Evolutionary conservation across 2,888 invertebrate genomes (phyloP).

Genomic region (Argynnis bischoffii): DNA sequence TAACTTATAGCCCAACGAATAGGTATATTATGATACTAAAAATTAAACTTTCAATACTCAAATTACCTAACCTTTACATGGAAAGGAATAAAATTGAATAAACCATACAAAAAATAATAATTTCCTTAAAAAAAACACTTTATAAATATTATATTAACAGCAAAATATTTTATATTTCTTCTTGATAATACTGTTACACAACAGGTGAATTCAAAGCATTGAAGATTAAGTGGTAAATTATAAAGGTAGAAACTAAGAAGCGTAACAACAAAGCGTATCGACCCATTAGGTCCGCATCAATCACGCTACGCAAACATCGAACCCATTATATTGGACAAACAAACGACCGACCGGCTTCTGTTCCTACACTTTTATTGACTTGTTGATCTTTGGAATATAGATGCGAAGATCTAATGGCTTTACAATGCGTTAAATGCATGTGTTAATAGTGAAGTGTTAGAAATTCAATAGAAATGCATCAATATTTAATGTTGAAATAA

Average conservation of each 20-base stretch:
- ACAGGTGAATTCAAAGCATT: background rate
- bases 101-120: too few species aligned
- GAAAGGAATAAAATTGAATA: too few species aligned
- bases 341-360: conserved; percentile 53
- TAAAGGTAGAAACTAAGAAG: conserved; percentile 33
- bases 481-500: conserved; percentile 4
- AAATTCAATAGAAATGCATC: conserved; percentile 1
- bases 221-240: conserved; percentile 28
- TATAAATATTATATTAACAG: too few species aligned
- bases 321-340: conserved; percentile 71
- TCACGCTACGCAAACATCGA: conserved; percentile 68
- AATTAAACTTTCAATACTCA: too few species aligned
- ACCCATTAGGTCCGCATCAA: conserved; percentile 71
- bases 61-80: too few species aligned
- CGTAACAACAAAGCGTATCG: conserved; percentile 53
- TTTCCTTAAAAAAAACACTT: too few species aligned
- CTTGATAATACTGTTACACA: background rate
- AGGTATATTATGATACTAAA: too few species aligned
- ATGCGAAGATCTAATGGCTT: conserved; percentile 32
- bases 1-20: too few species aligned
- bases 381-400: conserved; percentile 46
- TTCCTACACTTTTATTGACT: conserved; percentile 57
- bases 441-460: conserved; percentile 18
- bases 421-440: conserved; percentile 20
- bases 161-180: too few species aligned